Conservation (phyloP, 2,113 vertebrate species). For the Mesembrinibis cayennensis region DNA sequence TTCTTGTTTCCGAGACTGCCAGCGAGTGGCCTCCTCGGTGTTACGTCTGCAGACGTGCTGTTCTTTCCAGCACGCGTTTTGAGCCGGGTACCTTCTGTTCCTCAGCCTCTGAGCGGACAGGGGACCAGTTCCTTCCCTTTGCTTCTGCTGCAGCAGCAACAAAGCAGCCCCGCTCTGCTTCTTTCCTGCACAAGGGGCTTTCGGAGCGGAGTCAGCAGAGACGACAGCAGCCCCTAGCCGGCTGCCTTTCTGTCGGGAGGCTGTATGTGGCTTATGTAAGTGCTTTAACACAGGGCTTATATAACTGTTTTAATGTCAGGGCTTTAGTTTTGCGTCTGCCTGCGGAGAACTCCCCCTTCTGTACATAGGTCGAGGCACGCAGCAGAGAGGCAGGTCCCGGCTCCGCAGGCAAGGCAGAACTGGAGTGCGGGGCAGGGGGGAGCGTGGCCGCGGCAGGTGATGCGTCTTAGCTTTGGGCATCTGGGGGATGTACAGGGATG, state of each 20-base stretch:
- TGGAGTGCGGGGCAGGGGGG: not conserved
- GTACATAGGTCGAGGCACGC: not conserved
- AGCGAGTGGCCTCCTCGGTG: not conserved
- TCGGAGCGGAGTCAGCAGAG: not conserved
- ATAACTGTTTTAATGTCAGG: conserved; percentile 17
- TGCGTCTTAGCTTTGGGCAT: not conserved
- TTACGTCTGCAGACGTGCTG: fast-evolving
- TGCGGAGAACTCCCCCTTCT: not conserved
- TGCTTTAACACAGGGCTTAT: not conserved
- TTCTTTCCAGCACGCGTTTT: not conserved
- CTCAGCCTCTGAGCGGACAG: fast-evolving
- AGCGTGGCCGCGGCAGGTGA: fast-evolving
- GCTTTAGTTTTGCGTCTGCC: not conserved
- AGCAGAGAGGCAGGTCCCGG: not conserved
- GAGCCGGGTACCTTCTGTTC: not conserved
- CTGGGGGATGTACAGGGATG: not conserved
- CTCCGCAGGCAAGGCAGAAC: not conserved
- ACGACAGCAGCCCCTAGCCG: not conserved
- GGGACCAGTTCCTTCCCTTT: not conserved
- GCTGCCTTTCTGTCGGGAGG: not conserved
- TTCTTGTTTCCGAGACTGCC: not conserved
- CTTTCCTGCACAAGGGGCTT: not conserved
- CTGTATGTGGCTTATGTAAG: not conserved
- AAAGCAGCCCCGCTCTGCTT: not conserved
- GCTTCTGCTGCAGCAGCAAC: not conserved